These are phyloP conservation scores for Phoxinus phoxinus DNA, from an alignment of 2,113 vertebrate species.

Conservation along the genomic window DNA sequence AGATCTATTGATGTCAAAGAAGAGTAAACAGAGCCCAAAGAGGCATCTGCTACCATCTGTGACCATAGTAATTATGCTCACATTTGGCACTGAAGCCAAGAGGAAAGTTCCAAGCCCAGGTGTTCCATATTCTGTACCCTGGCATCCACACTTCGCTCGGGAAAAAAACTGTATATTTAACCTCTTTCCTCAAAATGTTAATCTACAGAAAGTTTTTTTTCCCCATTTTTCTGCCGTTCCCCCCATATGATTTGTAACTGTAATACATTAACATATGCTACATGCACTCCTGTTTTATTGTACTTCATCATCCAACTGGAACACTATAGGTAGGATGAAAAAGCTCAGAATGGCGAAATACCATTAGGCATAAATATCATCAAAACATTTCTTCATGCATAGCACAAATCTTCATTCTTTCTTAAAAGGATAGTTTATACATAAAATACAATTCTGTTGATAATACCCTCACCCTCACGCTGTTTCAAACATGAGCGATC, in stretches of 20 bases:
- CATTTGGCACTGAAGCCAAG: slow-evolving; percentile 66
- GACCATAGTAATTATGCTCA: slow-evolving; percentile 68
- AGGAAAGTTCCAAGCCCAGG: slow-evolving; percentile 70
- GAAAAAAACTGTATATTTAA: slow-evolving; percentile 44
- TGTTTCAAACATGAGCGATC: neutral
- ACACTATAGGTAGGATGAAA: neutral
- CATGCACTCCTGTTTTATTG: slow-evolving; percentile 1
- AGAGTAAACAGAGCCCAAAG: slow-evolving; percentile 66
- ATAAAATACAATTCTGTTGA: neutral
- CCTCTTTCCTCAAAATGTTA: slow-evolving; percentile 28
- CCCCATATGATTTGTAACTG: neutral
- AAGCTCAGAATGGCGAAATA: slow-evolving; percentile 8
- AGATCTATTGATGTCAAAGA: slow-evolving; percentile 67
- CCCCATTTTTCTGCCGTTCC: neutral
- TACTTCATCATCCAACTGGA: neutral
- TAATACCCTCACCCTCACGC: neutral
- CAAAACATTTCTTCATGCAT: neutral
- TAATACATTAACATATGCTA: neutral
- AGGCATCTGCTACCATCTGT: slow-evolving; percentile 71
- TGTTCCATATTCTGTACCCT: slow-evolving; percentile 62
- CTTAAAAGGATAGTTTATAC: neutral
- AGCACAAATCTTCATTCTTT: neutral
- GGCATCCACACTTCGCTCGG: slow-evolving; percentile 49
- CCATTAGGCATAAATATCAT: slow-evolving; percentile 9
- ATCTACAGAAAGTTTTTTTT: slow-evolving; percentile 8